A percentile compares a stretch with the other conserved stretches of the same genome.
Evolutionary conservation across 2,113 vertebrate species (phyloP).

Genomic region (Ellobius talpinus): DNA sequence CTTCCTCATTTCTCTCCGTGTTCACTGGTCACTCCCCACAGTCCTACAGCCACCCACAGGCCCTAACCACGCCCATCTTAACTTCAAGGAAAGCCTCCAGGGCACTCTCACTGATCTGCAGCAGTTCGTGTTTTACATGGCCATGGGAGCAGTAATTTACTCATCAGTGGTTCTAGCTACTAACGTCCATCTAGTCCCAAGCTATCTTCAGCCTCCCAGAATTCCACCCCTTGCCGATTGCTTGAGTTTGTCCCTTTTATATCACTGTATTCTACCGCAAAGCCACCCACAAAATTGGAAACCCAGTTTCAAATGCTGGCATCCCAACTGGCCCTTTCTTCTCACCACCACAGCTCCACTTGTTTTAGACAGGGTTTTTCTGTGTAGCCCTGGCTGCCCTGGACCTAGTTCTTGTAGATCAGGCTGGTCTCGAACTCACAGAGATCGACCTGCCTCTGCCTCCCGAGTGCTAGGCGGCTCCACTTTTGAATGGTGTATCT

Average conservation of each 20-base stretch:
- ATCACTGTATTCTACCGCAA: not conserved
- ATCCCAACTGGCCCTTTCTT: not conserved
- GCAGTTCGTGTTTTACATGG: not conserved
- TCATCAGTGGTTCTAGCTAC: not conserved
- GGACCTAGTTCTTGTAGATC: too few species aligned
- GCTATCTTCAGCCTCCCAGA: not conserved
- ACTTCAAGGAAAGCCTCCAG: not conserved
- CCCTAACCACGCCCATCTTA: not conserved
- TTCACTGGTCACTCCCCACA: not conserved
- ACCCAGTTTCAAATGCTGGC: not conserved
- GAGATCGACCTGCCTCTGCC: too few species aligned
- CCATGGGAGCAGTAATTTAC: not conserved
- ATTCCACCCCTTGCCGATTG: not conserved
- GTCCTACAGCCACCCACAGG: not conserved
- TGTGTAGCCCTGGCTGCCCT: too few species aligned
- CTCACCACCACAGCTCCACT: not conserved
- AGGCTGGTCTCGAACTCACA: too few species aligned
- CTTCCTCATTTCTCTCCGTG: not conserved
- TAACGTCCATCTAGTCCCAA: not conserved
- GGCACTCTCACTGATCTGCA: not conserved
- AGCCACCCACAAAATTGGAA: not conserved
- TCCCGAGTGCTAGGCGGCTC: not conserved
- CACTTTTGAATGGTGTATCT: not conserved
- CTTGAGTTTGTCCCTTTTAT: not conserved
- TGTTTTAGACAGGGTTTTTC: not conserved